Evolutionary conservation across 2,888 invertebrate species (phyloP), one percentile per base, ranked within the genome.

Genomic region (Athetis lepigone): DNA sequence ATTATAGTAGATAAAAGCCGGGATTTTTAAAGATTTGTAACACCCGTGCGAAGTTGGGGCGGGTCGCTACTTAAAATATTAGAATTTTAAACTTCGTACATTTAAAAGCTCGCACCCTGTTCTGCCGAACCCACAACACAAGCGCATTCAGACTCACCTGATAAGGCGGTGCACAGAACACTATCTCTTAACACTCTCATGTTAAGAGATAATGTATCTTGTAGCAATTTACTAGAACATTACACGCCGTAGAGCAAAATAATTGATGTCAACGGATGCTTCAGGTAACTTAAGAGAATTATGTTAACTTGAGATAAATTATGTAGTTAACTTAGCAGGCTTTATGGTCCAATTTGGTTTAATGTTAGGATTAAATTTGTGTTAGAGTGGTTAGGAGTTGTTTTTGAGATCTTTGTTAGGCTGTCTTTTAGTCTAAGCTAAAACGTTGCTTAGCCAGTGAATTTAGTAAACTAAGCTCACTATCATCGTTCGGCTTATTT

Each of bases 141-240:
- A 58, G 70, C 71, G 69, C 77, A 74, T 66, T 58, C 66, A 75
- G 72, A 59, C 61, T 63, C 69, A 70, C 65, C 77, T 51, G 84
- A 84, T 83, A 83, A 82, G 81, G 80, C n/a, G 57, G 47, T 75
- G 75, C 69, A 61, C 75, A 69, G n/a, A n/a, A n/a, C 65, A 37
- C 74, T 70, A 81, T n/a, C n/a, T n/a, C n/a, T n/a, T n/a, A 78
- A 78, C 74, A 76, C 18, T 43, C 60, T 51, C 62, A 55, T 59
- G 66, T 37, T 47, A 40, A 67, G 51, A 77, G 81, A 71, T 81
- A 79, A 69, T 71, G 55, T 60, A 46, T 50, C 51, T 58, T 27
- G 36, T 37, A 59, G 54, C 42, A 67, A 71, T 68, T 71, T 72
- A 72, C 64, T 25, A n/a, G 16, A 27, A 58, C 61, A 29, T 63